Evolutionary conservation across 64 coral and sea anemone genomes (phyloP), one percentile per base, ranked within the genome.

Genomic region (Catalaphyllia jardinei): DNA sequence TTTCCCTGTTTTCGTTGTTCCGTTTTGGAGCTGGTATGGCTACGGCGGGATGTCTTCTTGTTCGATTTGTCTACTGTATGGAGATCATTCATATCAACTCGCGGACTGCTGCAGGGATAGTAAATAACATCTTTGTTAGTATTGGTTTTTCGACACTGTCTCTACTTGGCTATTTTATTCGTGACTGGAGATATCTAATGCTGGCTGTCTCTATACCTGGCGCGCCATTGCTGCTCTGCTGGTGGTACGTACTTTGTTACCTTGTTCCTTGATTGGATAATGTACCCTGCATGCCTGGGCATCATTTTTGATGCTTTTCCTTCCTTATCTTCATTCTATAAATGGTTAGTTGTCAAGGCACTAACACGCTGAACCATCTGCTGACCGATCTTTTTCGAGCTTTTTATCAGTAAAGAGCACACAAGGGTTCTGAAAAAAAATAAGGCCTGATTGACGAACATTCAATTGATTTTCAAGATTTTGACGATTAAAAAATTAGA

Each of bases 31-130:
- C 88, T 25, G 94, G 94, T 10, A 61, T 88, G 46, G 94, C 87
- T 0, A 87, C 78, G n/a, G 91, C 83, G 15, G 94, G 94, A 7
- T 96, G 91, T 89, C 82, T 96, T n/a, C 18, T 96, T 4, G 83
- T 75, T 50, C 88, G 94, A 17, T 93, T 92, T 38, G 94, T 96
- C 29, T 96, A 96, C 61, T 96, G 94, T 49, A 90, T 96, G 75
- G 94, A 96, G 87, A 75, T 96, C 69, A 87, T 93, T 10, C 82
- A 90, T 35, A 93, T 88, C 3, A 67, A 77, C 25, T 42, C 90
- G 52, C 91, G 94, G 0, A 96, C 94, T 2, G 91, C 88, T 16
- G 94, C 91, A 54, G 94, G 94, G 2, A 87, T 96, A 0, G 30
- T 96, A 2, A 93, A 84, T 79, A 96, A 96, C 71, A 90, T 96